phyloP scores from a whole-genome alignment of 1,140 invertebrate genomes.

The Ceratosolen fusciceps region DNA sequence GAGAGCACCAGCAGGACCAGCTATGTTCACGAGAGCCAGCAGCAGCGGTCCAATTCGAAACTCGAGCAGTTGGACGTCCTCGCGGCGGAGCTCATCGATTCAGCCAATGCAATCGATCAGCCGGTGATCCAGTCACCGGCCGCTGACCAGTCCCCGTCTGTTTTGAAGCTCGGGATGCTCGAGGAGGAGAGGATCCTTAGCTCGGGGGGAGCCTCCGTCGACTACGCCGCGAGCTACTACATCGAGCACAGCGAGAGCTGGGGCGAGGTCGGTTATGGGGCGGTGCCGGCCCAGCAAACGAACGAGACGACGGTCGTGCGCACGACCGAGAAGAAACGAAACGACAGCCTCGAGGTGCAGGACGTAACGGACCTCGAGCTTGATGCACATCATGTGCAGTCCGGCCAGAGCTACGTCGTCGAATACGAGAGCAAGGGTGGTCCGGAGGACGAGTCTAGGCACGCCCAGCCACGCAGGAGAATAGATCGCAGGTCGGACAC shows the following conservation, averaged over 20 bases:
- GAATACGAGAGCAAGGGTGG: conserved; percentile 57
- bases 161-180: neutral
- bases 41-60: conserved; percentile 4
- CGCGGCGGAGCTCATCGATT: conserved; percentile 40
- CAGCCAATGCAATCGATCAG: conserved; percentile 25
- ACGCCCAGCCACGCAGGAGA: conserved; percentile 43
- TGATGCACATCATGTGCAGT: conserved; percentile 39
- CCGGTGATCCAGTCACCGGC: neutral
- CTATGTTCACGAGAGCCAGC: conserved; percentile 34
- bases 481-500: conserved; percentile 16
- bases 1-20: conserved; percentile 51
- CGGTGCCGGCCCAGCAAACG: conserved; percentile 34
- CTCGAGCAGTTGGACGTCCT: conserved; percentile 35
- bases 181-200: conserved; percentile 19
- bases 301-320: conserved; percentile 50
- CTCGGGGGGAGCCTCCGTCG: conserved; percentile 14
- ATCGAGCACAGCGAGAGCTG: conserved; percentile 52
- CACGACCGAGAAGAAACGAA: conserved; percentile 48
- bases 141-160: neutral
- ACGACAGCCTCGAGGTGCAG: conserved; percentile 56
- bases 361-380: conserved; percentile 54
- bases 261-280: neutral
- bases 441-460: neutral
- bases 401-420: conserved; percentile 54
- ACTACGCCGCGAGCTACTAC: conserved; percentile 43